phyloP scores from a whole-genome alignment of 2,888 invertebrate species.

The Hesperia comma region DNA sequence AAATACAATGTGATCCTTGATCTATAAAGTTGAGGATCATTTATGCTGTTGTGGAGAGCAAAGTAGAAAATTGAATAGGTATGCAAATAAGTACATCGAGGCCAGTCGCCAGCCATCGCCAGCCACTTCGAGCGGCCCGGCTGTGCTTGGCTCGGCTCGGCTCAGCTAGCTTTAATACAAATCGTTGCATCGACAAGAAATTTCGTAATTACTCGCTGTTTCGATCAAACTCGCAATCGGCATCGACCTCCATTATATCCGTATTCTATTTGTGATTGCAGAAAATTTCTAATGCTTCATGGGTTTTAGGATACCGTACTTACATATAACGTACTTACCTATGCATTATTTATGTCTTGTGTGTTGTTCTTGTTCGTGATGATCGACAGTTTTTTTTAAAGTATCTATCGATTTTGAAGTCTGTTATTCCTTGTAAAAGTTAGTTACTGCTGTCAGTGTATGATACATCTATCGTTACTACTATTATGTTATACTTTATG shows the following conservation, averaged over 20 bases:
- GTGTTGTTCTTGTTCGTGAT: too few species aligned
- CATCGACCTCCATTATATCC: conserved; percentile 5
- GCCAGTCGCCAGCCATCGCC: neutral
- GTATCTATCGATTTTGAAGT: too few species aligned
- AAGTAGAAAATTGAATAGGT: conserved; percentile 8
- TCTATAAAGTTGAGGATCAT: neutral
- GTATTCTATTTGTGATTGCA: conserved; percentile 20
- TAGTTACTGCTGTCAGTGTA: neutral
- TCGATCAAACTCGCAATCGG: conserved; percentile 14
- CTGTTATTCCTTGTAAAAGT: too few species aligned
- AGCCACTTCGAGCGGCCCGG: neutral
- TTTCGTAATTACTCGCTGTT: conserved; percentile 27
- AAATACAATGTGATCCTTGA: neutral
- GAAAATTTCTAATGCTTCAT: neutral
- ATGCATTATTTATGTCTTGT: too few species aligned
- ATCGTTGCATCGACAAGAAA: conserved; percentile 20
- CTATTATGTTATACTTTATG: too few species aligned
- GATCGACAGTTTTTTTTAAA: too few species aligned
- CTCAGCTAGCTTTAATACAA: conserved; percentile 1
- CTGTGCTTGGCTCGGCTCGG: conserved; percentile 3
- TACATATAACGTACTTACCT: too few species aligned
- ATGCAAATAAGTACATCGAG: conserved; percentile 31
- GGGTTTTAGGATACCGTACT: neutral
- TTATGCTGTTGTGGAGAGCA: neutral
- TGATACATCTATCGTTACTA: too few species aligned